phyloP scores from a whole-genome alignment of 1,140 invertebrate species.

The Penaeus chinensis region DNA sequence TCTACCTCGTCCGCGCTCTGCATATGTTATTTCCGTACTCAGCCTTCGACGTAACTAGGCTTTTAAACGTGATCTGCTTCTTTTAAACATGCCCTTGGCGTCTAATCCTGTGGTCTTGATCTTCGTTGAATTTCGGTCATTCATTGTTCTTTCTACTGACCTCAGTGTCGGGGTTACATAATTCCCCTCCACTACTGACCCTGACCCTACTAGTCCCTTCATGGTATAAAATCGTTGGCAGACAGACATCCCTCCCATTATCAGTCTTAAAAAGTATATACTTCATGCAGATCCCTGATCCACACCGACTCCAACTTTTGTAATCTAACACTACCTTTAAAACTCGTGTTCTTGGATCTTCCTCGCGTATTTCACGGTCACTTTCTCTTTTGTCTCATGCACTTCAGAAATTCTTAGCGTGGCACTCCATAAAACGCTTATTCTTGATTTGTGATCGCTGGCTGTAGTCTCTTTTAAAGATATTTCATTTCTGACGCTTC shows the following conservation, averaged over 20 bases:
- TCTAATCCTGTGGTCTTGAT: neutral
- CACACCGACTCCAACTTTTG: neutral
- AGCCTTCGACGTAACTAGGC: neutral
- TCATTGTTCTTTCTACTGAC: neutral
- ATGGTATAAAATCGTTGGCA: neutral
- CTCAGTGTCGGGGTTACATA: neutral
- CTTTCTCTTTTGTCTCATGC: neutral
- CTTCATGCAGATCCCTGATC: neutral
- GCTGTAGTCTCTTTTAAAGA: neutral
- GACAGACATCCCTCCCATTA: neutral
- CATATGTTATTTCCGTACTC: neutral
- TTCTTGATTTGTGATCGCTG: neutral
- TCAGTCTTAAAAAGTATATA: neutral
- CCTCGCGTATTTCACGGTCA: neutral
- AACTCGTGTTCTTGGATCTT: neutral
- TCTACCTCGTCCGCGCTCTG: neutral
- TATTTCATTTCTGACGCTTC: neutral
- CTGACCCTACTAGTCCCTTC: neutral
- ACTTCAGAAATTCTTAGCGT: neutral
- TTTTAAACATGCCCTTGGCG: neutral
- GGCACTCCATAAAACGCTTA: neutral
- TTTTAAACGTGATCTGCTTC: neutral
- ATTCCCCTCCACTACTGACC: neutral
- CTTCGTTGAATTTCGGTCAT: neutral
- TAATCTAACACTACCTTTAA: slow-evolving; percentile 10